Percentiles rank a stretch among this genome's conserved stretches.
Conservation (phyloP, 2,113 vertebrate species). For the Mystacornis crossleyi region DNA sequence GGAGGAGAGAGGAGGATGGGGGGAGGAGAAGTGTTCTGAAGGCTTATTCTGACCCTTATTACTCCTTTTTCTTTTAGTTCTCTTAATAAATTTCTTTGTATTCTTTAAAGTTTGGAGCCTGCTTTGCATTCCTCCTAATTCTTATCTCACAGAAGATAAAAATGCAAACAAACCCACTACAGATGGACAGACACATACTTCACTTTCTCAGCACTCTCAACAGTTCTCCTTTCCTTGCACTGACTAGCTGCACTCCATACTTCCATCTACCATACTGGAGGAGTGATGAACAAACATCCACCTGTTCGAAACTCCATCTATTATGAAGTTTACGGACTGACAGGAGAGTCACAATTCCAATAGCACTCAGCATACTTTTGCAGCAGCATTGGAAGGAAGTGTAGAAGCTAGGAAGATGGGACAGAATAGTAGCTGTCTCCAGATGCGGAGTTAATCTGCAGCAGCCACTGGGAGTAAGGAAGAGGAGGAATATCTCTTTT, state of each 20-base stretch:
- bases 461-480: not conserved
- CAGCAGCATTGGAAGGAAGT: not conserved
- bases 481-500: not conserved
- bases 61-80: too few species aligned
- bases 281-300: not conserved
- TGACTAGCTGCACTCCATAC: not conserved
- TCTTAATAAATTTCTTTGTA: too few species aligned
- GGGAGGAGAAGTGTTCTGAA: too few species aligned
- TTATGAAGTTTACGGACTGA: not conserved
- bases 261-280: not conserved
- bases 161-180: too few species aligned
- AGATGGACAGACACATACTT: not conserved
- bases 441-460: not conserved
- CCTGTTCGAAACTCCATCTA: not conserved
- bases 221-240: not conserved
- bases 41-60: too few species aligned
- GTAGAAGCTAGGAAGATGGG: not conserved
- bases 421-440: not conserved
- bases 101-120: too few species aligned
- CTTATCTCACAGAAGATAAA: too few species aligned
- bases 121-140: too few species aligned
- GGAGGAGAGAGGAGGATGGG: too few species aligned
- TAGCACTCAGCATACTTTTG: not conserved
- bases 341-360: not conserved
- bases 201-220: not conserved